Evolutionary conservation across 2,888 invertebrate genomes (phyloP).

Genomic region (Aproaerema taeniolella): DNA sequence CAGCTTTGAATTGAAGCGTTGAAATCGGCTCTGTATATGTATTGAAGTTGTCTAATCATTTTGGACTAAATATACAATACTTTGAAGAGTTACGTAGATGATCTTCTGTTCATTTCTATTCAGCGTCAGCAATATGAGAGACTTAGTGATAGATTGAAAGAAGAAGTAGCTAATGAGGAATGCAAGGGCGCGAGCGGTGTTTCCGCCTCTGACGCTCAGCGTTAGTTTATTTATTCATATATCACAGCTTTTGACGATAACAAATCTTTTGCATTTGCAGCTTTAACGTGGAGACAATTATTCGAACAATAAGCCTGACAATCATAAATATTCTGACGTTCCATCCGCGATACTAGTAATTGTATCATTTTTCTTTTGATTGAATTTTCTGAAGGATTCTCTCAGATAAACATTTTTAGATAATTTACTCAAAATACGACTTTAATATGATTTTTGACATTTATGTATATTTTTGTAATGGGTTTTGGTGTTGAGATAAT

Average conservation of each 20-base stretch:
- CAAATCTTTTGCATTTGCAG: conserved; percentile 77
- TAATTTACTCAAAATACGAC: no score
- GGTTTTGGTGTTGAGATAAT: not conserved
- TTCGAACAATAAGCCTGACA: conserved; percentile 64
- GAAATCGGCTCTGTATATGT: no score
- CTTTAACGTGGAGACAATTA: conserved; percentile 67
- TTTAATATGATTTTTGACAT: no score
- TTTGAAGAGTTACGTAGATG: no score
- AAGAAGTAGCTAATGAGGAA: conserved; percentile 42
- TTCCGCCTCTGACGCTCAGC: conserved; percentile 48
- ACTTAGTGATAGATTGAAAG: conserved; percentile 33
- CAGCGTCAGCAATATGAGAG: conserved; percentile 26
- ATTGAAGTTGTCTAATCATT: no score
- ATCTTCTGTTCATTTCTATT: no score
- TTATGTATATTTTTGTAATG: not conserved
- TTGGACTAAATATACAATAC: no score
- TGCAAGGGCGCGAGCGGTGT: conserved; percentile 48
- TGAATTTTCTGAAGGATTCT: no score
- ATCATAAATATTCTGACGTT: conserved; percentile 19
- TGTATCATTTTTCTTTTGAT: conserved; percentile 6
- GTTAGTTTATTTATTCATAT: conserved; percentile 67
- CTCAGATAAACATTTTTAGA: no score
- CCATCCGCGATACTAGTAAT: conserved; percentile 27
- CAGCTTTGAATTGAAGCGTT: no score
- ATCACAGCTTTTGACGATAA: conserved; percentile 79